A percentile compares a stretch with the other conserved stretches of the same genome.
Conservation (phyloP, 1,140 invertebrate species). For the Philopotamus ludificatus region DNA sequence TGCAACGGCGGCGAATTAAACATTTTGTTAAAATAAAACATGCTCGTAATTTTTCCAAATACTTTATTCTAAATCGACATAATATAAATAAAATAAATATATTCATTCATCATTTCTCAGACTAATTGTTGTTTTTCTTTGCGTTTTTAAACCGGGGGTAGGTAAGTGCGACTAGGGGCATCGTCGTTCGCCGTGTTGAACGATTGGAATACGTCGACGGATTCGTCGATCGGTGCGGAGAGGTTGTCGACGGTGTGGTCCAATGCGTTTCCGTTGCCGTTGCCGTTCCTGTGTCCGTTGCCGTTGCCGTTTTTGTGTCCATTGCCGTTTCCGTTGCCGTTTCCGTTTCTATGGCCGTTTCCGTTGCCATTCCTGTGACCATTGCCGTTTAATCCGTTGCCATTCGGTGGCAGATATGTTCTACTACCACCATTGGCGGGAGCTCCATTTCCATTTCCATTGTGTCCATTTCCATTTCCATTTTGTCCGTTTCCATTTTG, state of each 20-base stretch:
- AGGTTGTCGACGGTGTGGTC: background rate
- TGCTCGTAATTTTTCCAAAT: no score
- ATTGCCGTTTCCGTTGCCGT: conserved; percentile 4
- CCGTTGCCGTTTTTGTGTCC: conserved; percentile 1
- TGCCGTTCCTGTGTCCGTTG: conserved; percentile 9
- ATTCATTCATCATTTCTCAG: background rate
- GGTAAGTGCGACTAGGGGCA: conserved; percentile 18
- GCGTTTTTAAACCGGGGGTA: conserved; percentile 10
- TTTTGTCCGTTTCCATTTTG: conserved; percentile 11
- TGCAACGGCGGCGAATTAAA: no score
- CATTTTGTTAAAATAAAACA: no score
- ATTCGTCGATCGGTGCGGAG: background rate
- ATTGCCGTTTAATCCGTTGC: background rate
- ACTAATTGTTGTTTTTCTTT: background rate
- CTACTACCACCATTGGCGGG: background rate
- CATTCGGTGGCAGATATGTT: background rate
- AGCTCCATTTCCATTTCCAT: conserved; percentile 14
- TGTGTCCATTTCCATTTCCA: conserved; percentile 17
- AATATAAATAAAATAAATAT: conserved; percentile 4
- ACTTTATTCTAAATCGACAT: conserved; percentile 8
- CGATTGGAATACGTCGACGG: background rate
- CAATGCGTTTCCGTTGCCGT: conserved; percentile 15
- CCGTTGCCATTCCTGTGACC: background rate
- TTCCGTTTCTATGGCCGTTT: background rate
- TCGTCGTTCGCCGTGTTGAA: background rate